A percentile compares a stretch with the other conserved stretches of the same genome.
phyloP scores from a whole-genome alignment of 2,888 invertebrate genomes.

The Morinoia aosen region DNA sequence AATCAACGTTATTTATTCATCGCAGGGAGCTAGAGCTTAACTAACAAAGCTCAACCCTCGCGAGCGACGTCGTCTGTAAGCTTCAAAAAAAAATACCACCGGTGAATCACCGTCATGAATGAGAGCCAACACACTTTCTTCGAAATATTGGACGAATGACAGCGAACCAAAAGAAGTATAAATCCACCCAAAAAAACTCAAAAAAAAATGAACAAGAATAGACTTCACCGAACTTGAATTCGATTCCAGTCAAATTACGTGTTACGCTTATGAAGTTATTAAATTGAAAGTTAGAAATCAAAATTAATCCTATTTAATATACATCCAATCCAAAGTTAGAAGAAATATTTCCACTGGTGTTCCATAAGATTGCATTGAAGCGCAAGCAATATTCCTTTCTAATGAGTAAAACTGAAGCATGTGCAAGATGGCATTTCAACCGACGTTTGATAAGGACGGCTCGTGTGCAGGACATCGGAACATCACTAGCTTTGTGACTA shows the following conservation, averaged over 20 bases:
- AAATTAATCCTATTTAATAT: neutral
- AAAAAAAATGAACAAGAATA: neutral
- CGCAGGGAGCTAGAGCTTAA: neutral
- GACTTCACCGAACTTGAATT: neutral
- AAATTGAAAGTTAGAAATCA: neutral
- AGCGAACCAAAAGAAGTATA: neutral
- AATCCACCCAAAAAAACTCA: neutral
- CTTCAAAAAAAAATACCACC: neutral
- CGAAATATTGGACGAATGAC: conserved; percentile 1
- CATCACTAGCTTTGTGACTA: conserved; percentile 19
- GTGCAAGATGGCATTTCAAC: neutral
- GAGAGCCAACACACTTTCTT: conserved; percentile 12
- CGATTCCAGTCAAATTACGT: neutral
- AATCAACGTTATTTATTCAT: neutral
- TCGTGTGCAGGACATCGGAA: neutral
- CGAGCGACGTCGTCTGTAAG: conserved; percentile 1
- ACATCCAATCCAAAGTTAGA: neutral
- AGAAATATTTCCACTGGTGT: neutral
- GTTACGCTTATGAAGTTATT: neutral
- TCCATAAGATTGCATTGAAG: neutral
- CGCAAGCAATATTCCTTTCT: neutral
- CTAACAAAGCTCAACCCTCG: neutral
- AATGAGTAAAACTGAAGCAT: neutral
- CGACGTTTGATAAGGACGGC: conserved; percentile 5
- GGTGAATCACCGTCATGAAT: neutral